These are phyloP conservation scores for Epistrophella euchroma DNA, from an alignment of 2,888 invertebrate genomes.

Conservation along the genomic window DNA sequence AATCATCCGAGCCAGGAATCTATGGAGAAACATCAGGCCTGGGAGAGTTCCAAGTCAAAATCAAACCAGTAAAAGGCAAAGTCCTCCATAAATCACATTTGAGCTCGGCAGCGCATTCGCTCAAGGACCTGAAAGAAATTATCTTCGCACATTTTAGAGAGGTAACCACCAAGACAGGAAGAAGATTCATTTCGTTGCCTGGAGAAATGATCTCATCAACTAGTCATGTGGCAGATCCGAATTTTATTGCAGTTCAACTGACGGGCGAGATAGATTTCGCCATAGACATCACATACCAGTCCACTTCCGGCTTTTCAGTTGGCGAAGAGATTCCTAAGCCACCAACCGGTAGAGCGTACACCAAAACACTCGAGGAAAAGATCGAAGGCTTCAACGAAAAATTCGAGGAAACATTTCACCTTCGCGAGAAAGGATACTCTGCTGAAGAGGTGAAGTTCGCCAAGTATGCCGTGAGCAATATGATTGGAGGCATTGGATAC, in stretches of 20 bases:
- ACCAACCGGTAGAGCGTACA: slow-evolving; percentile 88
- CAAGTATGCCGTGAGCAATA: slow-evolving; percentile 94
- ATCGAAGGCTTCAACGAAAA: slow-evolving; percentile 88
- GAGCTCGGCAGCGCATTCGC: slow-evolving; percentile 88
- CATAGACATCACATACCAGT: slow-evolving; percentile 93
- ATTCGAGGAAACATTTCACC: slow-evolving; percentile 92
- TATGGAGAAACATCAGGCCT: slow-evolving; percentile 91
- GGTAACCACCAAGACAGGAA: slow-evolving; percentile 85
- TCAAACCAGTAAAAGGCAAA: slow-evolving; percentile 85
- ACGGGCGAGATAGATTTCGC: slow-evolving; percentile 91
- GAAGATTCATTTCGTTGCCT: slow-evolving; percentile 86
- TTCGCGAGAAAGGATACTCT: slow-evolving; percentile 89
- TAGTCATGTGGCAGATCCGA: slow-evolving; percentile 87
- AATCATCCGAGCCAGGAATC: slow-evolving; percentile 82
- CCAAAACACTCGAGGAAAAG: slow-evolving; percentile 86
- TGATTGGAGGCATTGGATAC: slow-evolving; percentile 98
- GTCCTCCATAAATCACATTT: slow-evolving; percentile 89
- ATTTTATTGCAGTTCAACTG: slow-evolving; percentile 91
- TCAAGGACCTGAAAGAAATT: slow-evolving; percentile 90
- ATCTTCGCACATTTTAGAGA: slow-evolving; percentile 89
- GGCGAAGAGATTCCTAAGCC: slow-evolving; percentile 82
- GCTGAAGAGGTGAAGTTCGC: slow-evolving; percentile 90
- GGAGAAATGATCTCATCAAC: slow-evolving; percentile 86
- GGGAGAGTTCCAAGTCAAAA: slow-evolving; percentile 88
- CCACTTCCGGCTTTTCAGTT: slow-evolving; percentile 87